Percentiles rank a stretch among this genome's conserved stretches.
Evolutionary conservation across 2,113 vertebrate genomes (phyloP).

Genomic region (Lathamus discolor): DNA sequence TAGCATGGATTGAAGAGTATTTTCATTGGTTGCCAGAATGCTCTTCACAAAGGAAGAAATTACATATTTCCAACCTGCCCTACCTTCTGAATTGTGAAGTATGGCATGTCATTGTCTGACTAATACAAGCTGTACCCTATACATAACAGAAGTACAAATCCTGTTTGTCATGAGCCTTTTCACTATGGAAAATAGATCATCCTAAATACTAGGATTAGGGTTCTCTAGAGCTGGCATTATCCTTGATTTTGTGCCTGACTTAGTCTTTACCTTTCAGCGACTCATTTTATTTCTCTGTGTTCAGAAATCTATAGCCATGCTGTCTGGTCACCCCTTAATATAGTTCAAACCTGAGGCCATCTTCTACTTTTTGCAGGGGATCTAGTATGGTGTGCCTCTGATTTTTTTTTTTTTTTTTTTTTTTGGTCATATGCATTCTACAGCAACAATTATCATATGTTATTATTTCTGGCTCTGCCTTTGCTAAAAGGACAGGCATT

Average conservation of each 20-base stretch:
- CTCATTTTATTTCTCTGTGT: not conserved
- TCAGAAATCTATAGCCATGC: not conserved
- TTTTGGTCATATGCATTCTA: fast-evolving
- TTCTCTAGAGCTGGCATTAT: not conserved
- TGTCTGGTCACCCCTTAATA: not conserved
- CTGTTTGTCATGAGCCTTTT: not conserved
- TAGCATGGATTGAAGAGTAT: not conserved
- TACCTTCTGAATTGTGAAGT: not conserved
- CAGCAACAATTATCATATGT: not conserved
- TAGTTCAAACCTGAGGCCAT: not conserved
- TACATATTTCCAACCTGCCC: not conserved
- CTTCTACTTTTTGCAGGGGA: not conserved
- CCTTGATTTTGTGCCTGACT: not conserved
- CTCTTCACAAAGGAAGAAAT: not conserved
- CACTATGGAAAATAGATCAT: not conserved
- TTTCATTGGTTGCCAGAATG: not conserved
- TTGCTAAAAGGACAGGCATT: not conserved
- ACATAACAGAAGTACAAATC: not conserved
- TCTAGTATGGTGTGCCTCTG: not conserved
- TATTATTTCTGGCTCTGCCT: not conserved
- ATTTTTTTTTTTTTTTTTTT: not conserved
- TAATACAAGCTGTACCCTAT: not conserved
- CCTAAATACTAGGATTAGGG: not conserved
- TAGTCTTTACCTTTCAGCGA: not conserved
- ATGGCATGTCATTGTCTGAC: not conserved